phyloP scores from a whole-genome alignment of 2,888 invertebrate species.

The Leptogaster cylindrica region DNA sequence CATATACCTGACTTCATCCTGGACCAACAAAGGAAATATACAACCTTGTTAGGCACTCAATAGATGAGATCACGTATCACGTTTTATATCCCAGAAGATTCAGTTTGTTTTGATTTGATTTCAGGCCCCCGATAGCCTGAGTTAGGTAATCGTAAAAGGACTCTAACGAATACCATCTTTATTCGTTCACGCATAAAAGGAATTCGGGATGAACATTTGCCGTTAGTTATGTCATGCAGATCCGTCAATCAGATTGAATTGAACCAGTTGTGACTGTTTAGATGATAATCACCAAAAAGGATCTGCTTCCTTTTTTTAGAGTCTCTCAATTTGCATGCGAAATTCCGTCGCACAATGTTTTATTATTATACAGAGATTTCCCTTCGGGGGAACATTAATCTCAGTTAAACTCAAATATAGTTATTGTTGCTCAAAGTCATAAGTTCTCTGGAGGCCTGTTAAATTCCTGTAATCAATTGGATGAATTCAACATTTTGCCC shows the following conservation, averaged over 20 bases:
- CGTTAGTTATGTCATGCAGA: neutral
- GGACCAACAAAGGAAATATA: conserved; percentile 14
- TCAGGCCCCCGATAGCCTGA: neutral
- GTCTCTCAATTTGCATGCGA: too few relatives aligned
- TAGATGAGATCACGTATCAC: conserved; percentile 31
- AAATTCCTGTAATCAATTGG: neutral
- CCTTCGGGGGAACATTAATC: neutral
- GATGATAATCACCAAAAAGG: neutral
- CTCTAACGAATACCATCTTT: neutral
- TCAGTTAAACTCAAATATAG: conserved; percentile 10
- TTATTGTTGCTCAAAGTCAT: neutral
- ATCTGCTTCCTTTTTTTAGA: neutral
- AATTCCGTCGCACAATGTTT: too few relatives aligned
- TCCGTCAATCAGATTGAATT: conserved; percentile 4
- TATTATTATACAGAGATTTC: too few relatives aligned
- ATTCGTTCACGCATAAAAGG: neutral
- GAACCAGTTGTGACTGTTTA: neutral
- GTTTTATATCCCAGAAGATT: conserved; percentile 21
- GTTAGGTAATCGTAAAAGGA: neutral
- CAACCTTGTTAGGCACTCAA: conserved; percentile 30
- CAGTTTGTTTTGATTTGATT: conserved; percentile 10
- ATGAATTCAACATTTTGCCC: conserved; percentile 20
- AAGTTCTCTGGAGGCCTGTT: conserved; percentile 11
- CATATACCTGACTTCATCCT: conserved; percentile 9
- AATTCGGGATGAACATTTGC: neutral